A percentile compares a stretch with the other conserved stretches of the same genome.
Conservation (phyloP, 2,113 vertebrate species). For the Equus przewalskii region DNA sequence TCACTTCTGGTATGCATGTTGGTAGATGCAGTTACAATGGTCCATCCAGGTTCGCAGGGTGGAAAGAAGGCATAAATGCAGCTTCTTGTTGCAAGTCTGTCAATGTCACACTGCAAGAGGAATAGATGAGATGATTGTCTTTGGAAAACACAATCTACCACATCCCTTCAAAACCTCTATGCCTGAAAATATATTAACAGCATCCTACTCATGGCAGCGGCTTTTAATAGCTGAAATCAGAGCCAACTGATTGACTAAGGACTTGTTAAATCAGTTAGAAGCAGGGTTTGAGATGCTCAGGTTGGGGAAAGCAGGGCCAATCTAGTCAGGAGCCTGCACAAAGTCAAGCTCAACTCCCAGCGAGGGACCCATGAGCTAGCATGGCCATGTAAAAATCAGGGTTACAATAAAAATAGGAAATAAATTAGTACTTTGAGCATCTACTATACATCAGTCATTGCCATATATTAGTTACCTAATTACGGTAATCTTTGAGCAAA, state of each 20-base stretch:
- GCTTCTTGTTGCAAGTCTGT: neutral
- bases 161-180: neutral
- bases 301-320: neutral
- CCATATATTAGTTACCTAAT: neutral
- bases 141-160: neutral
- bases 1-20: neutral
- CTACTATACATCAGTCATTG: neutral
- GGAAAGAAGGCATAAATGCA: neutral
- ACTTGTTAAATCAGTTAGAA: neutral
- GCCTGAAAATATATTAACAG: neutral
- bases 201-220: neutral
- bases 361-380: neutral
- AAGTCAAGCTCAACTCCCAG: neutral
- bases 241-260: neutral
- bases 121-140: neutral
- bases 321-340: neutral
- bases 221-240: neutral
- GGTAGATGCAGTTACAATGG: neutral
- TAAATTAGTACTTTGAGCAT: neutral
- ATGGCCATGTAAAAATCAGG: neutral
- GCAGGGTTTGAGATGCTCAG: neutral
- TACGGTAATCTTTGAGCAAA: neutral
- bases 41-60: neutral
- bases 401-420: constrained; percentile 15
- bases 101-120: neutral